A percentile compares a stretch with the other conserved stretches of the same genome.
Conservation (phyloP, 2,888 invertebrate species). For the Schizaphis graminum region DNA sequence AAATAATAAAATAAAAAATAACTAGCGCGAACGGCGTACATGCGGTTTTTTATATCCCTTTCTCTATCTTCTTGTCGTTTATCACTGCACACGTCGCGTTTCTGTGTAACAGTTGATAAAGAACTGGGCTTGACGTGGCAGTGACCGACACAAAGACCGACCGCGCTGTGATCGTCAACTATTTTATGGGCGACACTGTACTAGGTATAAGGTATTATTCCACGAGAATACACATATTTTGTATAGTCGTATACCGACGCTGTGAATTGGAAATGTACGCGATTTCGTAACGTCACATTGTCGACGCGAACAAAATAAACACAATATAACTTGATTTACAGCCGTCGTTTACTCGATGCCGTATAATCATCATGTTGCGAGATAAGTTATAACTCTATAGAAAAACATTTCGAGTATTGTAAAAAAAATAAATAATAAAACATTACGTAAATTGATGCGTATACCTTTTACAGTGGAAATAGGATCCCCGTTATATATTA, state of each 20-base stretch:
- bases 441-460: neutral
- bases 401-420: neutral
- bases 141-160: neutral
- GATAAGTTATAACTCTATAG: neutral
- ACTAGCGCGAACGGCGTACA: neutral
- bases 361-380: neutral
- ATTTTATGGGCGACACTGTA: conserved; percentile 6
- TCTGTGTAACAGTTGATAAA: conserved; percentile 32
- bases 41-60: neutral
- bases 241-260: neutral
- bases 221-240: conserved; percentile 10
- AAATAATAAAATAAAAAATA: neutral
- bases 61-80: neutral
- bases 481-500: neutral
- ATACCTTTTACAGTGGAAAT: neutral
- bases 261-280: conserved; percentile 47
- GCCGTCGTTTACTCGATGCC: neutral
- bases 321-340: neutral
- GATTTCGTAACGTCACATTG: conserved; percentile 24
- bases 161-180: neutral
- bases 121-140: neutral
- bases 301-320: neutral
- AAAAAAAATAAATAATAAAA: neutral
- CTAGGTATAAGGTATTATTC: neutral
- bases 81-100: conserved; percentile 5